phyloP scores from a whole-genome alignment of 1,140 invertebrate species.

The Philopotamus ludificatus region DNA sequence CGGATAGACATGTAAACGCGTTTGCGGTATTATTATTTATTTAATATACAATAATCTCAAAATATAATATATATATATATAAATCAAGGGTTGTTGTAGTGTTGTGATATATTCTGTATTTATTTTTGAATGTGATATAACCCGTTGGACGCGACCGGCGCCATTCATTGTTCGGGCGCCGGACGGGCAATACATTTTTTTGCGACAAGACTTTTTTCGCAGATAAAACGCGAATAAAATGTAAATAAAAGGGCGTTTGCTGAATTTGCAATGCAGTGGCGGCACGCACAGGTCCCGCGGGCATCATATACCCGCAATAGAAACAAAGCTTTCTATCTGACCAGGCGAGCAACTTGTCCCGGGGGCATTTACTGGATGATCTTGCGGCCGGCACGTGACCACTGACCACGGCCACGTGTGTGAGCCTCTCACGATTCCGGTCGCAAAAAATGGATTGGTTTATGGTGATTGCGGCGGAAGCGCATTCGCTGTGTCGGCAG shows the following conservation, averaged over 20 bases:
- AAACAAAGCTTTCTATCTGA: slow-evolving; percentile 36
- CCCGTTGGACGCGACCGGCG: no score
- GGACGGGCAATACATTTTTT: no score
- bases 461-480: no score
- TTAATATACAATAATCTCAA: no score
- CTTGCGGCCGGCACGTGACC: slow-evolving; percentile 28
- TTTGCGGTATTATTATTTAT: neutral
- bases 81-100: no score
- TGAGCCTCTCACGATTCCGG: neutral
- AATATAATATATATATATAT: no score
- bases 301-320: slow-evolving; percentile 29
- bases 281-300: slow-evolving; percentile 33
- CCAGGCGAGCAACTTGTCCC: slow-evolving; percentile 26
- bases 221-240: neutral
- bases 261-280: slow-evolving; percentile 11
- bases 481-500: no score
- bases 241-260: neutral
- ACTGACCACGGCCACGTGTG: neutral
- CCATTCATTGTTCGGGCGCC: no score
- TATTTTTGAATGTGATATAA: no score
- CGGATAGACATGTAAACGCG: neutral
- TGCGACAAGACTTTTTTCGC: neutral
- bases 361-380: slow-evolving; percentile 32
- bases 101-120: no score
- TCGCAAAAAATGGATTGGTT: no score